phyloP scores from a whole-genome alignment of 2,888 invertebrate genomes.

The Ectemnius continuus region DNA sequence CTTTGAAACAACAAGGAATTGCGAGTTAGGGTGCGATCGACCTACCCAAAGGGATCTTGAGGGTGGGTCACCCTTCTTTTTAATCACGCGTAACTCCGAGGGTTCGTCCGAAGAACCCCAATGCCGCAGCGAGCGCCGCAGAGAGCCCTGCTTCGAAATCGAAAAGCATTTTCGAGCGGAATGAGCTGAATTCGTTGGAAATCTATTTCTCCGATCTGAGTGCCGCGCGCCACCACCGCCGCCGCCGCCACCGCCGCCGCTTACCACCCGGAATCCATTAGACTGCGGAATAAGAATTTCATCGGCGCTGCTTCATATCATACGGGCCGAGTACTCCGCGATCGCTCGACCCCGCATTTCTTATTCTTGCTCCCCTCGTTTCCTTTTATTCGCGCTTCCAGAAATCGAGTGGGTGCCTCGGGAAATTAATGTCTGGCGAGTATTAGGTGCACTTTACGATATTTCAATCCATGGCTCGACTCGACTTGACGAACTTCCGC shows the following conservation, averaged over 20 bases:
- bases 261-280: neutral
- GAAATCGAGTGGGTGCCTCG: too few species aligned
- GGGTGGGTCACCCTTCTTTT: conserved; percentile 21
- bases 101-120: conserved; percentile 1
- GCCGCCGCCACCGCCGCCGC: too few species aligned
- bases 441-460: too few species aligned
- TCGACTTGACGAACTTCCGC: too few species aligned
- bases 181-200: neutral
- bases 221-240: neutral
- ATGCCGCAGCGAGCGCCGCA: neutral
- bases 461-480: too few species aligned
- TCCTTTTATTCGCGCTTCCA: too few species aligned
- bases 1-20: conserved; percentile 46
- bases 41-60: conserved; percentile 17
- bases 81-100: conserved; percentile 25
- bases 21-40: conserved; percentile 32
- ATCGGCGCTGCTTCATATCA: neutral
- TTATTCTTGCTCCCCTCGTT: too few species aligned
- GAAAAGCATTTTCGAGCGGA: conserved; percentile 14
- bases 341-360: too few species aligned
- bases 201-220: neutral
- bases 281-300: conserved; percentile 1
- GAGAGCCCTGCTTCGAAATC: conserved; percentile 5
- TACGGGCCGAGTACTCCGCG: too few species aligned
- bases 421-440: too few species aligned